Base-by-base conservation (phyloP, 2,113 vertebrate genomes). In the Agelaius tricolor region DNA sequence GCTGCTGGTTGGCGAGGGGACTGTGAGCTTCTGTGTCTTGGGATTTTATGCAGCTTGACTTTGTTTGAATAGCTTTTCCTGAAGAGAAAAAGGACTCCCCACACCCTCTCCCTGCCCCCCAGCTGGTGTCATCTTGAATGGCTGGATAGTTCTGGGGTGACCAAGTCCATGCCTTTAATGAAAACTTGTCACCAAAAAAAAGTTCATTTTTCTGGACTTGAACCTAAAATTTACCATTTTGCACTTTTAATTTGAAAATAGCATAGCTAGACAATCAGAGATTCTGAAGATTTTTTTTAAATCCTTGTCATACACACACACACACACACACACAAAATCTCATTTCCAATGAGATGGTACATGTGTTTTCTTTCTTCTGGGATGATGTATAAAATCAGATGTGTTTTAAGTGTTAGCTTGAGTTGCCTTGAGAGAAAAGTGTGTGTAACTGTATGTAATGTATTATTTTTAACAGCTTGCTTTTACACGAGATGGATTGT, bases 401-500 rank as follows among this genome's bases (percentile, higher is more conserved):
- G 13, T 66, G 18, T 81, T 94, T 92, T 44, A 51, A 77, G 31
- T 43, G 9, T 47, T 90, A 63, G 18, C 10, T 88, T 79, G 51
- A 81, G 26, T 74, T 67, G 14, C 6, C n/a, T 75, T 88, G 44
- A 68, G 55, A 57, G 30, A 77, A 79, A 73, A 80, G 5, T 30
- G 7, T 52, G 8, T 87, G 10, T 90, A 85, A 88, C 27, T 93
- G 6, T 39, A 49, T 46, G 7, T 52, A 7, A 52, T 54, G 12
- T 71, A 49, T 91, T 96, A 4, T 89, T 63, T 93, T 95, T 97
- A 80, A 69, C 97, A 99, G 99, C 99, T 99, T 8, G 99, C 99
- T 11, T 99, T 99, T 97, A 99, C 99, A 58, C 97, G 98, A 77
- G 99, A 99, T 98, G 99, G 99, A 44, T 98, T 99, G 22, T 99